These are phyloP conservation scores for Dufourea novaeangliae DNA, from an alignment of 1,140 invertebrate species.

Conservation along the genomic window DNA sequence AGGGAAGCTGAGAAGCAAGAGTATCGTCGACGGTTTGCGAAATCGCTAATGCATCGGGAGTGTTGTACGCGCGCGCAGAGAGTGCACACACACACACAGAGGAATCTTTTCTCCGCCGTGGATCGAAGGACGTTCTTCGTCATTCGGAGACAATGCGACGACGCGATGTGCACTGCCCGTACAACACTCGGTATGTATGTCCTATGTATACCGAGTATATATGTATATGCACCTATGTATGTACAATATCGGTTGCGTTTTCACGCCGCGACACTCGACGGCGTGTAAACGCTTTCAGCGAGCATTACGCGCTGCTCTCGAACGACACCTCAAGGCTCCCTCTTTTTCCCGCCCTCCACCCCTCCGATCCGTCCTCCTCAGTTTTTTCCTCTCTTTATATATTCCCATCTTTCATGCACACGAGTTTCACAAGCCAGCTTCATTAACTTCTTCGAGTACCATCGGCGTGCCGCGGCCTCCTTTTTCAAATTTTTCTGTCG, in stretches of 20 bases:
- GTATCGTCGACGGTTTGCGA: too few relatives aligned
- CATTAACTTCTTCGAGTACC: conserved; percentile 16
- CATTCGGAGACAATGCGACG: conserved; percentile 53
- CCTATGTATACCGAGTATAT: too few relatives aligned
- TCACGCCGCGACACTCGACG: conserved; percentile 23
- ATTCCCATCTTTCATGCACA: neutral
- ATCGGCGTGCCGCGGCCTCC: conserved; percentile 13
- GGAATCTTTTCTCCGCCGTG: conserved; percentile 15
- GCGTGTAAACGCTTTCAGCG: conserved; percentile 42
- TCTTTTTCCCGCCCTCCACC: neutral
- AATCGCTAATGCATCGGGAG: conserved; percentile 52
- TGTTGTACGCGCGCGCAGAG: neutral
- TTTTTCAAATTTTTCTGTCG: conserved; percentile 33
- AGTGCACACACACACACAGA: neutral
- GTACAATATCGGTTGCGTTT: conserved; percentile 32
- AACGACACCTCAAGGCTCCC: conserved; percentile 46
- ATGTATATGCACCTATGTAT: too few relatives aligned
- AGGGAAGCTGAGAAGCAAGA: too few relatives aligned
- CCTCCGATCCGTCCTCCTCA: neutral
- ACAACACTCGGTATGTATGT: too few relatives aligned
- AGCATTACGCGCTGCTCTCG: conserved; percentile 22
- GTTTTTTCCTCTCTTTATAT: neutral
- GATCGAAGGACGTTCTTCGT: conserved; percentile 52
- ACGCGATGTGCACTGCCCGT: too few relatives aligned
- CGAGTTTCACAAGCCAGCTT: conserved; percentile 22